phyloP scores from a whole-genome alignment of 2,113 vertebrate genomes.

The Apeltes quadracus region DNA sequence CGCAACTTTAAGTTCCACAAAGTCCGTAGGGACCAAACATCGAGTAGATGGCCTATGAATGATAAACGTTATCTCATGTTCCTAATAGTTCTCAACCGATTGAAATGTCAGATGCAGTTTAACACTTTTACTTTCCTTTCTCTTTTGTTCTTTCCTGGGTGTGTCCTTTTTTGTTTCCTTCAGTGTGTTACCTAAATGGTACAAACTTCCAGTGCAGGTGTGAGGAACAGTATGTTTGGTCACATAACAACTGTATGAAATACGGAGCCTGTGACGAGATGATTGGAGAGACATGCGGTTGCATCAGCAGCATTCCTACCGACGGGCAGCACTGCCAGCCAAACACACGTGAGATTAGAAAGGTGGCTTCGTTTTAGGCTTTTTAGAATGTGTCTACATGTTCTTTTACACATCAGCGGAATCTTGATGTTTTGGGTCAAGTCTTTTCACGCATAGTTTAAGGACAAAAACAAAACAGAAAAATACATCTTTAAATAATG shows the following conservation, averaged over 20 bases:
- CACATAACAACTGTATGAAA: conserved; percentile 43
- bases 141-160: not conserved
- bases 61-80: not conserved
- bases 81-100: not conserved
- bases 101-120: not conserved
- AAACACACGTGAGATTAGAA: conserved; percentile 31
- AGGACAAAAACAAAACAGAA: not conserved
- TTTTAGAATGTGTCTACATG: not conserved
- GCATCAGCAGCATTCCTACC: conserved; percentile 64
- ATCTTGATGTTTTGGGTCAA: not conserved
- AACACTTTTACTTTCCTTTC: not conserved
- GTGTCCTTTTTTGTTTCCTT: not conserved
- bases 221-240: conserved; percentile 68
- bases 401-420: not conserved
- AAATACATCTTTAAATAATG: not conserved
- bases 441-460: no score
- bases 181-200: conserved; percentile 64
- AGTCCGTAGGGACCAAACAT: not conserved
- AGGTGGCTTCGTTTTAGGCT: not conserved
- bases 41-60: not conserved
- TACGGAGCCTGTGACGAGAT: conserved; percentile 62
- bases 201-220: conserved; percentile 68
- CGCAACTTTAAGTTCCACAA: conserved; percentile 6
- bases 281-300: conserved; percentile 51
- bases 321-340: conserved; percentile 64